Conservation (phyloP, 2,113 vertebrate genomes). For the Genyomyrus donnyi region DNA sequence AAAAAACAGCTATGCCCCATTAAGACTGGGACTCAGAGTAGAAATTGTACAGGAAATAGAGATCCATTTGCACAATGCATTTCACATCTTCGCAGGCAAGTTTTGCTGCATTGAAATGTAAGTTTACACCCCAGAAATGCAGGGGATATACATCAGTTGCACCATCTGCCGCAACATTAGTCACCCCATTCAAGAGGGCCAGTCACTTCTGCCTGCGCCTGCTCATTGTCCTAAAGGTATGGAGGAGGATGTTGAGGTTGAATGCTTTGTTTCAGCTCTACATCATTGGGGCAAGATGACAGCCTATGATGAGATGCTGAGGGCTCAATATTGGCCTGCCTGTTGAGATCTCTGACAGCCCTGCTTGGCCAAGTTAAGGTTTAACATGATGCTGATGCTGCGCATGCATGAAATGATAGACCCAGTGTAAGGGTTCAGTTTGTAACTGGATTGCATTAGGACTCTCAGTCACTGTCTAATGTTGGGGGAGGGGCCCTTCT, state of each 20-base stretch:
- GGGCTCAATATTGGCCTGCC: background rate
- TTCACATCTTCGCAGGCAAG: background rate
- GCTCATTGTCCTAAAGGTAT: background rate
- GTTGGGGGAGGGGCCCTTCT: background rate
- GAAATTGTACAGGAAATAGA: background rate
- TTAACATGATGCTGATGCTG: background rate
- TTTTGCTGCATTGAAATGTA: background rate
- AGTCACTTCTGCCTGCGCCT: background rate
- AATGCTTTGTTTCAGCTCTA: background rate
- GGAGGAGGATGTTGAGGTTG: background rate
- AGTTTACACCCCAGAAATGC: background rate
- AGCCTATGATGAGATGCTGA: background rate
- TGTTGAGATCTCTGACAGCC: background rate
- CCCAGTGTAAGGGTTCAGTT: background rate
- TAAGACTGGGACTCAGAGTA: background rate
- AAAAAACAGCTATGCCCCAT: background rate
- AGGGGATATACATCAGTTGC: background rate
- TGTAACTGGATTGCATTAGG: background rate
- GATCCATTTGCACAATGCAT: background rate
- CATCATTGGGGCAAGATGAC: background rate
- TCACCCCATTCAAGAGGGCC: background rate
- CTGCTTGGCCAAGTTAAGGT: background rate
- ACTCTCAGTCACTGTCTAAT: background rate
- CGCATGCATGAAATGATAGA: background rate
- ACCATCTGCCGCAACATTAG: background rate